Base-by-base conservation (phyloP, 2,888 invertebrate genomes). In the Disparrhopalites patrizii region DNA sequence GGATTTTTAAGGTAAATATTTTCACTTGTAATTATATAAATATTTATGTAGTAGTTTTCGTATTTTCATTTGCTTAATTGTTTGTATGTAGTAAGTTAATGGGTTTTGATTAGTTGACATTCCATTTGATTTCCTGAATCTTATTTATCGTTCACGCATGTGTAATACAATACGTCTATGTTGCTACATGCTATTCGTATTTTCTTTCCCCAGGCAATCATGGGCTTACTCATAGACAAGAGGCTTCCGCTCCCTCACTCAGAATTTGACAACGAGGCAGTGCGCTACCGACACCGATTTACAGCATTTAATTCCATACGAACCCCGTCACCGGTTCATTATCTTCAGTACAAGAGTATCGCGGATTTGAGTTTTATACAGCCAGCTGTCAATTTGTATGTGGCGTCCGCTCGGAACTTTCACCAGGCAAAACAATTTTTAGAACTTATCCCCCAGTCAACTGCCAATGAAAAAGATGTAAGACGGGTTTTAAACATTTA, bases 211-310 rank as follows among this genome's bases (percentile, higher is more conserved):
- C 80, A 91, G 90, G 93, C 93, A n/a, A 83, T 95, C 77, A 86
- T 91, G 62, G 96, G 92, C 1, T 88, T 97, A 77, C 87, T 89
- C 73, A 84, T 92, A 78, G 93, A 93, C 78, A 90, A 90, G 64
- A 93, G 93, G 79, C 85, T 97, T 73, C 79, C 79, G 43, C 85
- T 89, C 78, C 95, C 95, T 0, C 86, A 89, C 77, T 86, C 89
- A 4, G 89, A 91, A 79, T 96, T 95, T 80, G 95, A 96, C 80
- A 91, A 87, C 77, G 94, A 97, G 78, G 88, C 91, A 76, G 93
- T 97, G 3, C 87, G 97, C 43, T 98, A 95, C 79, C 92, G 93
- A 78, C 95, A 96, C 77, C 86, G 97, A 60, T 93, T 98, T 82
- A 86, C 89, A 5, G 93, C 97, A 1, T 92, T 97, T 77, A 87